Conservation (phyloP, 2,113 vertebrate genomes). For the Centropus bengalensis region DNA sequence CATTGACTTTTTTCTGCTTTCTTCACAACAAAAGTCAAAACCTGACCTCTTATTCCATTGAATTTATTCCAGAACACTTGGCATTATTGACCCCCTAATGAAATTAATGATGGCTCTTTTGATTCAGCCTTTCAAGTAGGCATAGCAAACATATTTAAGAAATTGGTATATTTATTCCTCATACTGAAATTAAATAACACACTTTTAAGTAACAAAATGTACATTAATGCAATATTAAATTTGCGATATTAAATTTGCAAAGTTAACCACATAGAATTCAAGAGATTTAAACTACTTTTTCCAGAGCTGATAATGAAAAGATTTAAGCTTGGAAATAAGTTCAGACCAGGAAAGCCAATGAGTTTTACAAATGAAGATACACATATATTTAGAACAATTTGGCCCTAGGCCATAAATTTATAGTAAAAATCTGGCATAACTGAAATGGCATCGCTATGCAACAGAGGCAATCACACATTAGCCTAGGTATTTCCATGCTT, state of each 20-base stretch:
- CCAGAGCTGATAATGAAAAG: neutral
- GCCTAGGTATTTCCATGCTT: neutral
- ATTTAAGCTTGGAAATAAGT: neutral
- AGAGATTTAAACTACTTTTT: neutral
- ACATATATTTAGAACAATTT: neutral
- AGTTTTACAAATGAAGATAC: neutral
- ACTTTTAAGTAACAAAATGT: neutral
- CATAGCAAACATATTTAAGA: neutral
- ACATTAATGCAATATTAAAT: conserved; percentile 3
- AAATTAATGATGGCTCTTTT: conserved; percentile 64
- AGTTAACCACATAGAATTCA: neutral
- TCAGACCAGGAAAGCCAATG: neutral
- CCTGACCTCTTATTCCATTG: conserved; percentile 45
- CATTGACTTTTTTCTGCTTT: conserved; percentile 68
- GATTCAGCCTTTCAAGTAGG: conserved; percentile 25
- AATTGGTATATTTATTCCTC: neutral
- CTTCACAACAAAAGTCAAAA: conserved; percentile 68
- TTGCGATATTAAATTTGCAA: neutral
- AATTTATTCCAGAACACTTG: conserved; percentile 67
- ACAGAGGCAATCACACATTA: neutral
- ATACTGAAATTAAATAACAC: neutral
- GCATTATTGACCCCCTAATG: conserved; percentile 62
- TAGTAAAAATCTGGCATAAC: neutral
- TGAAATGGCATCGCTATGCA: neutral
- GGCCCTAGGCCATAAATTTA: neutral